phyloP scores from a whole-genome alignment of 2,113 vertebrate species.

The Conger conger region DNA sequence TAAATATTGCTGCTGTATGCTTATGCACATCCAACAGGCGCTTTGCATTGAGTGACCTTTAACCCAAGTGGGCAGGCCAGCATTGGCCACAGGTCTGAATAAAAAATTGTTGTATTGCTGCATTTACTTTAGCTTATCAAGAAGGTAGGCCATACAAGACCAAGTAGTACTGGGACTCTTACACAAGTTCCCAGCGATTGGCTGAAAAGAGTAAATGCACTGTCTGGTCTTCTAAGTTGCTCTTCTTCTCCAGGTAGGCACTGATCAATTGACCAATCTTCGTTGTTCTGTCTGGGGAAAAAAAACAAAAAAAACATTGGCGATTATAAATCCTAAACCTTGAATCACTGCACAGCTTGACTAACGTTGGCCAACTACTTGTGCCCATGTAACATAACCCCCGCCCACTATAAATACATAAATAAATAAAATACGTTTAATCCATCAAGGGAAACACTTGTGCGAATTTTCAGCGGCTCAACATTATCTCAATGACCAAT shows the following conservation, averaged over 20 bases:
- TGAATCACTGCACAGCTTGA: neutral
- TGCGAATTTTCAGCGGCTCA: no score
- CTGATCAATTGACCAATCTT: conserved; percentile 84
- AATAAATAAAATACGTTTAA: no score
- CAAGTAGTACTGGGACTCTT: conserved; percentile 36
- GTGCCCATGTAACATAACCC: no score
- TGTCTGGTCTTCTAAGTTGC: conserved; percentile 85
- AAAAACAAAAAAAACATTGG: conserved; percentile 7
- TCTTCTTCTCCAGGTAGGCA: conserved; percentile 83
- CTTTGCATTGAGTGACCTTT: neutral
- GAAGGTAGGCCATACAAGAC: neutral
- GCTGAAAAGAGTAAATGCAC: conserved; percentile 94
- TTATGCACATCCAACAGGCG: no score
- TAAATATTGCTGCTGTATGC: no score
- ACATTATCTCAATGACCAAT: no score
- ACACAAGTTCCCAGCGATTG: conserved; percentile 96
- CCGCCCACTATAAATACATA: no score
- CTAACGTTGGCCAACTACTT: no score
- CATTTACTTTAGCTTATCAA: neutral
- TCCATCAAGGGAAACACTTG: no score
- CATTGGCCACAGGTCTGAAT: no score
- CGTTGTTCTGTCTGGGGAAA: conserved; percentile 79
- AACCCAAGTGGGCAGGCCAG: neutral
- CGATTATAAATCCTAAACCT: neutral
- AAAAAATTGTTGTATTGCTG: no score